Conservation (phyloP, 2,113 vertebrate genomes). For the Lontra canadensis region DNA sequence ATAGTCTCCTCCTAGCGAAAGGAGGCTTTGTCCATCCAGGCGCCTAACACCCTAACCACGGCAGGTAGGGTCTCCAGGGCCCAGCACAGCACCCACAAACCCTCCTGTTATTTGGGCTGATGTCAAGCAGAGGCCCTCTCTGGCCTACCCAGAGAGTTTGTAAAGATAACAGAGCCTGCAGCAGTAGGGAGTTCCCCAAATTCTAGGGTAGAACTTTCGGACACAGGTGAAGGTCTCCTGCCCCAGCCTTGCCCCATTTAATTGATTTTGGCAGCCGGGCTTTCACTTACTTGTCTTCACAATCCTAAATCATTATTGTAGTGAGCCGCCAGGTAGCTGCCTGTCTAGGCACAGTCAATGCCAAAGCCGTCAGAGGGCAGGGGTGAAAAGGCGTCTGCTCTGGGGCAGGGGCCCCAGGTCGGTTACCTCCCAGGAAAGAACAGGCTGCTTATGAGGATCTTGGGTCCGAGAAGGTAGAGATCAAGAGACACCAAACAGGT, state of each 20-base stretch:
- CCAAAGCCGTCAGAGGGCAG: neutral
- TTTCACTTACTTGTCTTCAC: neutral
- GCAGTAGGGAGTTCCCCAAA: neutral
- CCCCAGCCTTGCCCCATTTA: neutral
- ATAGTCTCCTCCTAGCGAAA: neutral
- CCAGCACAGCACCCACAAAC: neutral
- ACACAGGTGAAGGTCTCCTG: rapidly evolving
- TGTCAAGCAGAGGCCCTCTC: neutral
- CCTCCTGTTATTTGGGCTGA: neutral
- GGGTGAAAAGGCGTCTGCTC: neutral
- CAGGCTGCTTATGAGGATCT: neutral
- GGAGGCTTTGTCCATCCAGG: neutral
- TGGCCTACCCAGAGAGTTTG: neutral
- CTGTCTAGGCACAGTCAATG: neutral
- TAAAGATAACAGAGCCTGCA: too few species aligned
- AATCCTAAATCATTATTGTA: neutral
- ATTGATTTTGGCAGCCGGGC: neutral
- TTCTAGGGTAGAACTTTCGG: neutral
- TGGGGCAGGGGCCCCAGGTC: neutral
- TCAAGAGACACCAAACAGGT: neutral
- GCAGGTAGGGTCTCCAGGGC: neutral
- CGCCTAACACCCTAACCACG: rapidly evolving
- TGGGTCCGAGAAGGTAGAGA: neutral
- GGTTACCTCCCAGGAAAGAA: neutral
- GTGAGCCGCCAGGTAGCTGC: neutral